These are phyloP conservation scores for Actias luna DNA, from an alignment of 2,888 invertebrate species.

Conservation along the genomic window DNA sequence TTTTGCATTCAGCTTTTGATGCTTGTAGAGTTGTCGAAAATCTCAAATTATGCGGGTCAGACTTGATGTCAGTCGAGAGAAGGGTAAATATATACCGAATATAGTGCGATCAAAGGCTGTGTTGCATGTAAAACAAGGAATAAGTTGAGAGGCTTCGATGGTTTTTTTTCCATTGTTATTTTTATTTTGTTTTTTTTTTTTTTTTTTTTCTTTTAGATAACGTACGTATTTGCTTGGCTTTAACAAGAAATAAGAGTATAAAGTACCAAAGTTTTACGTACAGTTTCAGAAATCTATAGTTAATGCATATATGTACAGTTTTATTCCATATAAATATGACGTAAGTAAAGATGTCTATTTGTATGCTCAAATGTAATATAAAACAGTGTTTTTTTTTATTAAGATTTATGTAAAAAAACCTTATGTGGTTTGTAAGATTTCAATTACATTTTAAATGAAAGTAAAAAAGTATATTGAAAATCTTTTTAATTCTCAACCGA, in stretches of 20 bases:
- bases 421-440: too few species aligned
- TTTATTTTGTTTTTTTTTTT: not conserved
- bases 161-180: not conserved
- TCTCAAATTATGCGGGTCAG: conserved; percentile 25
- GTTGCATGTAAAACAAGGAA: conserved; percentile 7
- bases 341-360: too few species aligned
- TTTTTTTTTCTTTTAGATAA: not conserved
- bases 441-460: too few species aligned
- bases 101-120: conserved; percentile 5
- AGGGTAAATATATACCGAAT: conserved; percentile 16
- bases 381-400: too few species aligned
- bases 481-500: too few species aligned
- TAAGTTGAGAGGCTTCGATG: conserved; percentile 4
- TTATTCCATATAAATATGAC: too few species aligned
- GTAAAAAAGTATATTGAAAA: too few species aligned
- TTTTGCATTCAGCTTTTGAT: conserved; percentile 38
- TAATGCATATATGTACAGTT: not conserved
- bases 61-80: conserved; percentile 14
- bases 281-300: not conserved
- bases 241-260: not conserved
- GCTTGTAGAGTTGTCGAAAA: conserved; percentile 28
- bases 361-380: too few species aligned
- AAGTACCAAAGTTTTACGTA: not conserved
- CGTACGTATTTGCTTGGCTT: not conserved
- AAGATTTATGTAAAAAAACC: too few species aligned